A percentile compares a stretch with the other conserved stretches of the same genome.
phyloP scores from a whole-genome alignment of 2,888 invertebrate species.

The Scelioninae gen. 1 region DNA sequence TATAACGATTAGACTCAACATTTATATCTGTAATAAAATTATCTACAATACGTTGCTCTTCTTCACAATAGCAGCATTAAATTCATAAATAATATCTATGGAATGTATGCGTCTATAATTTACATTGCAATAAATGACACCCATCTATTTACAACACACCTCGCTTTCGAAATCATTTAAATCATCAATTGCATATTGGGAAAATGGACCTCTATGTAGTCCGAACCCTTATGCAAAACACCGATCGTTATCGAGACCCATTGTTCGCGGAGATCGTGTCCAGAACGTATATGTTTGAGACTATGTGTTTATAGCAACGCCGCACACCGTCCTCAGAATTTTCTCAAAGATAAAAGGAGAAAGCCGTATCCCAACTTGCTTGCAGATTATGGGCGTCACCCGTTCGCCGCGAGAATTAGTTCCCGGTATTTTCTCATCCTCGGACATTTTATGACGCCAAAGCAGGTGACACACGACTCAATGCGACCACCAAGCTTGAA shows the following conservation, averaged over 20 bases:
- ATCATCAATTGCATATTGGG: slow-evolving; percentile 53
- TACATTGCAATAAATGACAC: slow-evolving; percentile 37
- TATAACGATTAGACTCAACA: no score
- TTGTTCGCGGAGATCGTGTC: slow-evolving; percentile 66
- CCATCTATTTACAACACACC: slow-evolving; percentile 47
- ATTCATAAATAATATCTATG: slow-evolving; percentile 1
- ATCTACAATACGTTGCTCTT: no score
- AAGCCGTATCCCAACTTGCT: slow-evolving; percentile 64
- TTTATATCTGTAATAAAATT: no score
- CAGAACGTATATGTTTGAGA: slow-evolving; percentile 39
- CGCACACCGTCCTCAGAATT: slow-evolving; percentile 56
- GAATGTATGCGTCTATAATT: slow-evolving; percentile 35
- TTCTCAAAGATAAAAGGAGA: slow-evolving; percentile 71
- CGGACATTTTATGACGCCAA: slow-evolving; percentile 65
- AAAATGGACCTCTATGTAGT: slow-evolving; percentile 53
- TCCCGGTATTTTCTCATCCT: slow-evolving; percentile 75
- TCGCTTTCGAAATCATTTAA: slow-evolving; percentile 59
- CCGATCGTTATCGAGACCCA: slow-evolving; percentile 67
- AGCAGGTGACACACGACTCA: slow-evolving; percentile 71
- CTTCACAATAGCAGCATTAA: no score
- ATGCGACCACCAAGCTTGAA: slow-evolving; percentile 76
- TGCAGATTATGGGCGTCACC: slow-evolving; percentile 75
- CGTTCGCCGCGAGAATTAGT: slow-evolving; percentile 76
- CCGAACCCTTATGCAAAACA: slow-evolving; percentile 60
- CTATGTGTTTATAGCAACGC: slow-evolving; percentile 30